These are phyloP conservation scores for Sciurus carolinensis DNA, from an alignment of 2,797 vertebrate species.

Conservation along the genomic window DNA sequence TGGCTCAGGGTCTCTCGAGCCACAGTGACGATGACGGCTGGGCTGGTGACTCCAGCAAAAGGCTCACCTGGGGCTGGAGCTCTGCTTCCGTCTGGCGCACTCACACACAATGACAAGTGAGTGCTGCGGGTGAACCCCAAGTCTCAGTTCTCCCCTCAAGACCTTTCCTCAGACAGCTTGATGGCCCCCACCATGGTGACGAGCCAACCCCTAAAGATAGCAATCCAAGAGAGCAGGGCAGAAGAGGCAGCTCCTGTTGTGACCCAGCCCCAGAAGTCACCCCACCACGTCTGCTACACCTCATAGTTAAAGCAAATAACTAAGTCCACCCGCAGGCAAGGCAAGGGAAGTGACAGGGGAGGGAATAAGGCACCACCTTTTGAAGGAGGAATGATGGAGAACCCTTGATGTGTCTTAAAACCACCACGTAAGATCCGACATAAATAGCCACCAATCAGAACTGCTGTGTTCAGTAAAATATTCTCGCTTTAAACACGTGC, in stretches of 20 bases:
- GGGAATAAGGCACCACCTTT: not conserved
- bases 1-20: not conserved
- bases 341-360: not conserved
- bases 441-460: not conserved
- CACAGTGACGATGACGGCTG: not conserved
- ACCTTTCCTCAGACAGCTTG: not conserved
- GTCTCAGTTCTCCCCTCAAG: not conserved
- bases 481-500: not conserved
- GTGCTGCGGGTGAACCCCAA: not conserved
- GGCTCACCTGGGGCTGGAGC: not conserved
- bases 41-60: not conserved
- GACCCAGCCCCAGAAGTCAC: not conserved
- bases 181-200: not conserved
- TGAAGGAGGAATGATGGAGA: not conserved
- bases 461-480: not conserved
- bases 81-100: not conserved
- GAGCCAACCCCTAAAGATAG: not conserved
- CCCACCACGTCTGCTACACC: not conserved
- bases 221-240: not conserved
- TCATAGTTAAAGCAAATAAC: not conserved
- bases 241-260: not conserved
- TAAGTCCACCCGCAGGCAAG: not conserved
- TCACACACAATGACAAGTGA: not conserved
- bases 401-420: not conserved
- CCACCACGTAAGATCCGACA: not conserved